Conservation (phyloP, 37 sponge, comb jelly and placozoan species). For the Aphrocallistes beatrix region DNA sequence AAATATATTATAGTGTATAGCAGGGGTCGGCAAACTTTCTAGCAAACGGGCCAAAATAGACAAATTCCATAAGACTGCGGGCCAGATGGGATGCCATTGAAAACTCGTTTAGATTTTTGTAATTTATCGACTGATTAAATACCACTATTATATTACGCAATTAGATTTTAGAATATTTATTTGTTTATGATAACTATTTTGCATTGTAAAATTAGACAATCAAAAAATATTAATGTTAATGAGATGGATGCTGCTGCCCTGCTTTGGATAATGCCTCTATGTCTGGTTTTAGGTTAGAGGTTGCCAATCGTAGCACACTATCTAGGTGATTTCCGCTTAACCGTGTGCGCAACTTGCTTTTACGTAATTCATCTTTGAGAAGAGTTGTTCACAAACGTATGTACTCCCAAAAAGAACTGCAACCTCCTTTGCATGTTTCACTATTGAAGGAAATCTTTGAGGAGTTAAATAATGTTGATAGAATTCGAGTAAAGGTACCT, state of each 20-base stretch:
- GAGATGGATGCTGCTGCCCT: neutral
- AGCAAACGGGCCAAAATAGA: too few relatives aligned
- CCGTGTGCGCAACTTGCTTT: neutral
- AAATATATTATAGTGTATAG: too few relatives aligned
- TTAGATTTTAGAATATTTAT: too few relatives aligned
- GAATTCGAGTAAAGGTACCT: neutral
- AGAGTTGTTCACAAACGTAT: conserved; percentile 13
- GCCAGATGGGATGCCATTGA: too few relatives aligned
- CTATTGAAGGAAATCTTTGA: neutral
- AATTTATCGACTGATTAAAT: too few relatives aligned
- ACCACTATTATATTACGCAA: too few relatives aligned
- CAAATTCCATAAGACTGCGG: too few relatives aligned
- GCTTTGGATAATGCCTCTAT: neutral
- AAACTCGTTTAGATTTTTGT: too few relatives aligned
- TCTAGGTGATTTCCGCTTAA: neutral
- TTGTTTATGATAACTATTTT: too few relatives aligned
- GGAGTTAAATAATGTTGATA: neutral
- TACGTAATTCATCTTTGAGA: conserved; percentile 2
- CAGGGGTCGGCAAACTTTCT: too few relatives aligned
- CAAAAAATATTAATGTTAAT: neutral
- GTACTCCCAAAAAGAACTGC: conserved; percentile 1
- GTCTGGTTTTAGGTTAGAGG: neutral
- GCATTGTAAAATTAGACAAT: too few relatives aligned
- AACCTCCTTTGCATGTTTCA: conserved; percentile 1
- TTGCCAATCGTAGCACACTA: neutral